Conservation (phyloP, 2,888 invertebrate genomes). For the Leucoma salicis region DNA sequence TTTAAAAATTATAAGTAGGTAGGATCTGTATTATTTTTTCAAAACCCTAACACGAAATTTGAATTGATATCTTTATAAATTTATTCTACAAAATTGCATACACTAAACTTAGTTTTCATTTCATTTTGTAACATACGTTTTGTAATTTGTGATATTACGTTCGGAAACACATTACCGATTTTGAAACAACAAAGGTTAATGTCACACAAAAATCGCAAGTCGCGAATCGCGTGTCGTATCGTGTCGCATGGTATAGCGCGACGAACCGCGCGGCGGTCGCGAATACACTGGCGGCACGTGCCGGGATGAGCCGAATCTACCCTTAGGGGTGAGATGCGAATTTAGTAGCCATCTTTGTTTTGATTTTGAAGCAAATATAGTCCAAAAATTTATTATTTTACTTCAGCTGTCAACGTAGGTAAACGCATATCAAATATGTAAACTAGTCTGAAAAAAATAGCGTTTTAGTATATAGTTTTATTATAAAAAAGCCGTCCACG, state of each 20-base stretch:
- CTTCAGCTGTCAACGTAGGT: too few species aligned
- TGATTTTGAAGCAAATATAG: conserved; percentile 9
- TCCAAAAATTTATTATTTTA: background rate
- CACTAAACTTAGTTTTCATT: too few species aligned
- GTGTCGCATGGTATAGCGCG: conserved; percentile 19
- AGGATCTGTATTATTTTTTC: too few species aligned
- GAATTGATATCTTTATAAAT: too few species aligned
- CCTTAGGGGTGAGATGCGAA: conserved; percentile 32
- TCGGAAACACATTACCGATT: conserved; percentile 3
- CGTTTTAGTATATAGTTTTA: too few species aligned
- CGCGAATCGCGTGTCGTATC: conserved; percentile 22
- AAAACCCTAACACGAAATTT: too few species aligned
- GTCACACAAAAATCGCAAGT: conserved; percentile 14
- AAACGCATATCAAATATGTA: too few species aligned
- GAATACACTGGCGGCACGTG: conserved; percentile 74
- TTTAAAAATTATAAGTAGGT: too few species aligned
- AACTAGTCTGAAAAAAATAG: too few species aligned
- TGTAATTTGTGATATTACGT: background rate
- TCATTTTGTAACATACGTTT: background rate
- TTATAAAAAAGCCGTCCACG: too few species aligned
- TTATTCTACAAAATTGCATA: too few species aligned
- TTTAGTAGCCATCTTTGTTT: conserved; percentile 31
- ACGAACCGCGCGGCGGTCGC: conserved; percentile 65
- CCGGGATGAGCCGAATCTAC: conserved; percentile 48
- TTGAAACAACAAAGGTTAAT: conserved; percentile 1